Evolutionary conservation across 2,797 vertebrate genomes (phyloP), one percentile per base, ranked within the genome.

Genomic region (Pipistrellus pygmaeus): DNA sequence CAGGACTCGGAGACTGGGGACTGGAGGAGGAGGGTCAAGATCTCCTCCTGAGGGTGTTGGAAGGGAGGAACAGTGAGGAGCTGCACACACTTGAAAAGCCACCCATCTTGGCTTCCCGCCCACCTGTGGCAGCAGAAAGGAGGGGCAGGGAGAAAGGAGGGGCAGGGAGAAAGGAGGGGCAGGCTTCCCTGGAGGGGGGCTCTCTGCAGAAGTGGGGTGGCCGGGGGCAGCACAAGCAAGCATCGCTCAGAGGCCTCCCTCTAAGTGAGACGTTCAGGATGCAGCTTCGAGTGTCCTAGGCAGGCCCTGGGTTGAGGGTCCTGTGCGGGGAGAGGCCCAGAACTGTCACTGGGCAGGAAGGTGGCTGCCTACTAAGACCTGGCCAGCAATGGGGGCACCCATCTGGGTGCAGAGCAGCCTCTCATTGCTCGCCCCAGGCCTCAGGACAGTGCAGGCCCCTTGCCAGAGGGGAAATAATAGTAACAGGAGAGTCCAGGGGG

Each of bases 31-130:
- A 20, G 27, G 17, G 41, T 55, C 18, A 25, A 35, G 57, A 64
- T 41, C 82, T 73, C 35, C 1, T 21, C 30, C 35, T 12, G 46
- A 3, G 53, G 12, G 4, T 46, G 11, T 84, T 15, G 1, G 0
- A 78, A 53, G 44, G 18, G 10, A 17, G 60, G 35, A 3, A 0
- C 8, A 2, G n/a, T 3, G 2, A 38, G n/a, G 57, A 0, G 0
- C 0, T 0, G 2, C 8, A 30, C 4, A 38, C 13, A 1, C 32
- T 35, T 27, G 0, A 0, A 0, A 25, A 0, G 5, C 53, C 21
- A 23, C 83, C 13, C 32, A 1, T 77, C 44, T 41, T 0, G 7
- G 72, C 76, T 69, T 21, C 66, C 30, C 0, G 0, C 66, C 32
- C 60, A 4, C 35, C 71, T 2, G 32, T 20, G 66, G 6, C 64